A percentile compares a stretch with the other conserved stretches of the same genome.
Conservation (phyloP, 2,888 invertebrate species). For the Agriopis marginaria region DNA sequence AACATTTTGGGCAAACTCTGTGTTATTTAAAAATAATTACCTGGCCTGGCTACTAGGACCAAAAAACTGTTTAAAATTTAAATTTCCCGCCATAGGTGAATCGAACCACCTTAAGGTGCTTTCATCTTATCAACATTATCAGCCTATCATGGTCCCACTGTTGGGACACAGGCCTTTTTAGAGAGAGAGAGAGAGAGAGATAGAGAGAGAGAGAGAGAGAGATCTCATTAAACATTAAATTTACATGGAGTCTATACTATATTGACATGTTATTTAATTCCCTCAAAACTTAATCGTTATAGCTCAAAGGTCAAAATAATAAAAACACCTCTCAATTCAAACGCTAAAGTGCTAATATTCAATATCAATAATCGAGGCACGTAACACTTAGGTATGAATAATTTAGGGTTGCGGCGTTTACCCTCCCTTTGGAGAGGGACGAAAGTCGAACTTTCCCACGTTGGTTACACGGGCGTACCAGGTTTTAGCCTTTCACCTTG, state of each 20-base stretch:
- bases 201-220: too few relatives aligned
- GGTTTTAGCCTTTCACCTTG: conserved; percentile 27
- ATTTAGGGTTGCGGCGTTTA: conserved; percentile 50
- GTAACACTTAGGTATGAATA: conserved; percentile 55
- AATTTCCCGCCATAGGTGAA: too few relatives aligned
- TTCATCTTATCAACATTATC: too few relatives aligned
- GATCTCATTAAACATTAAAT: too few relatives aligned
- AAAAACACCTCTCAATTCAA: conserved; percentile 42
- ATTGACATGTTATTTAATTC: background rate
- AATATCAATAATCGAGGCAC: conserved; percentile 51
- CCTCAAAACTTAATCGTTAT: conserved; percentile 3
- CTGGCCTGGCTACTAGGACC: too few relatives aligned
- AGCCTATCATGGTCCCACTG: too few relatives aligned
- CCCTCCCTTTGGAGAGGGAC: conserved; percentile 42
- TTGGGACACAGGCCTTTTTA: too few relatives aligned
- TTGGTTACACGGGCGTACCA: conserved; percentile 34
- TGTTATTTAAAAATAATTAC: too few relatives aligned
- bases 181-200: too few relatives aligned
- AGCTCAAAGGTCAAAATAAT: conserved; percentile 19
- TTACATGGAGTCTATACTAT: too few relatives aligned
- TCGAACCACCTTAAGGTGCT: background rate
- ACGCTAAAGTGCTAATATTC: conserved; percentile 51
- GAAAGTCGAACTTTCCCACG: conserved; percentile 45
- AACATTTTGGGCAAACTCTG: too few relatives aligned
- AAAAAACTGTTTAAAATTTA: too few relatives aligned